Percentiles rank a stretch among this genome's conserved stretches.
phyloP scores from a whole-genome alignment of 92 coral and sea anemone genomes.

The Desmophyllum pertusum region DNA sequence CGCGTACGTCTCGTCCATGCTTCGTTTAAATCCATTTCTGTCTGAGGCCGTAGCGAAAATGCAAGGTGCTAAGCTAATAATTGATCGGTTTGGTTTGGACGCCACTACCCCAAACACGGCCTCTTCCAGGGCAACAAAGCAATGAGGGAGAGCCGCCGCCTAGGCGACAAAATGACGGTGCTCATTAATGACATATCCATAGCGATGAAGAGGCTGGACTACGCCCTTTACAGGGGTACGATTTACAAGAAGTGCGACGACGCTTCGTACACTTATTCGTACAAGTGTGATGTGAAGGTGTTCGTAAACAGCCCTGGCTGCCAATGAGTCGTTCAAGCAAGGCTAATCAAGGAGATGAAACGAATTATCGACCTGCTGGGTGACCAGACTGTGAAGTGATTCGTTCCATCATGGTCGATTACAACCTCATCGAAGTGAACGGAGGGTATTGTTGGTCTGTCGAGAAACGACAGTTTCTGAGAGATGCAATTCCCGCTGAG shows the following conservation, averaged over 20 bases:
- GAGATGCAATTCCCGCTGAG: constrained; percentile 27
- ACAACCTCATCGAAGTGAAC: too few species aligned
- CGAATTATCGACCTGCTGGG: constrained; percentile 30
- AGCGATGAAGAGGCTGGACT: constrained; percentile 43
- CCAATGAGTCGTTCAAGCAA: constrained; percentile 50
- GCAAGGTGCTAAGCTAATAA: constrained; percentile 16
- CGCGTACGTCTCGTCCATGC: constrained; percentile 1
- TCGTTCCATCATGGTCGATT: too few species aligned
- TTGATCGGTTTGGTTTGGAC: constrained; percentile 21
- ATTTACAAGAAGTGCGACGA: constrained; percentile 35
- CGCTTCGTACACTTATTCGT: constrained; percentile 35
- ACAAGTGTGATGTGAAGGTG: constrained; percentile 44
- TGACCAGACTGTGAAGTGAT: too few species aligned
- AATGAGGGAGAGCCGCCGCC: constrained; percentile 16
- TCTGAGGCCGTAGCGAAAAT: constrained; percentile 25
- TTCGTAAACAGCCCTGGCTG: constrained; percentile 40
- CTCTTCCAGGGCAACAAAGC: background rate
- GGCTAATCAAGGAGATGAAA: constrained; percentile 40
- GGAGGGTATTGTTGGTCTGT: too few species aligned
- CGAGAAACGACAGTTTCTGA: constrained; percentile 23
- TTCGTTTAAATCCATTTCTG: constrained; percentile 12
- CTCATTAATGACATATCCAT: constrained; percentile 36
- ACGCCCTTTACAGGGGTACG: constrained; percentile 38
- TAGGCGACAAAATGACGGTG: constrained; percentile 57
- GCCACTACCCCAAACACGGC: background rate